These are phyloP conservation scores for Creontiades dilutus DNA, from an alignment of 2,888 invertebrate species.

Conservation along the genomic window DNA sequence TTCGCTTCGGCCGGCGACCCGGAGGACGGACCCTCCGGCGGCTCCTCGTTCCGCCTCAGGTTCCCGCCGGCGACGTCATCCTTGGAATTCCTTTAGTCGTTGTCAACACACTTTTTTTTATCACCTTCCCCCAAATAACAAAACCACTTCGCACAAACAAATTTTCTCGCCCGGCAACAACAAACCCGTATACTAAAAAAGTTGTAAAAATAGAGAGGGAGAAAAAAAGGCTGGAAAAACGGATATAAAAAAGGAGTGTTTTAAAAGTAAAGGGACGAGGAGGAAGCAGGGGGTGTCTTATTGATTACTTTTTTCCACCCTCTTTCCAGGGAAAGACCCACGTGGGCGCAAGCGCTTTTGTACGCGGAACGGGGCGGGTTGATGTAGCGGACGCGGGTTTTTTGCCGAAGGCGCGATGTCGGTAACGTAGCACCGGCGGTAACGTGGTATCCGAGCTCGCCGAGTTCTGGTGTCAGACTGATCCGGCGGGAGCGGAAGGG, in stretches of 20 bases:
- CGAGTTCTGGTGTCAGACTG: conserved; percentile 33
- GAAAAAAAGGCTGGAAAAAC: neutral
- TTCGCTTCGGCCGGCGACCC: conserved; percentile 27
- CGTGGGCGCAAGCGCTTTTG: conserved; percentile 60
- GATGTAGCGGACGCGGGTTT: neutral
- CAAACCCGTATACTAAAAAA: neutral
- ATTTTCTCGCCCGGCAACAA: conserved; percentile 8
- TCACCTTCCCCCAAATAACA: neutral
- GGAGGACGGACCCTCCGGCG: conserved; percentile 43
- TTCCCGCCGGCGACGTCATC: conserved; percentile 38
- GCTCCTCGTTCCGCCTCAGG: conserved; percentile 55
- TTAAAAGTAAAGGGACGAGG: neutral
- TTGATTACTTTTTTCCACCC: conserved; percentile 67
- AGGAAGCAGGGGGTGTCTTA: conserved; percentile 48
- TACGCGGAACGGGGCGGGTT: neutral
- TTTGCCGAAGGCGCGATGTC: conserved; percentile 3
- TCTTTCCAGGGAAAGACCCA: conserved; percentile 38
- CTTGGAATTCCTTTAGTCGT: neutral
- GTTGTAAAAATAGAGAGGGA: neutral
- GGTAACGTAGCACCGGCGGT: neutral
- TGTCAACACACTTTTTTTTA: neutral
- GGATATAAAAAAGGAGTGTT: neutral
- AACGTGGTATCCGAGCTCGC: neutral
- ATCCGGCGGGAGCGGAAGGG: neutral
- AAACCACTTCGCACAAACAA: neutral